Percentiles rank a stretch among this genome's conserved stretches.
phyloP scores from a whole-genome alignment of 2,888 invertebrate species.

The Heteromurus nitidus region DNA sequence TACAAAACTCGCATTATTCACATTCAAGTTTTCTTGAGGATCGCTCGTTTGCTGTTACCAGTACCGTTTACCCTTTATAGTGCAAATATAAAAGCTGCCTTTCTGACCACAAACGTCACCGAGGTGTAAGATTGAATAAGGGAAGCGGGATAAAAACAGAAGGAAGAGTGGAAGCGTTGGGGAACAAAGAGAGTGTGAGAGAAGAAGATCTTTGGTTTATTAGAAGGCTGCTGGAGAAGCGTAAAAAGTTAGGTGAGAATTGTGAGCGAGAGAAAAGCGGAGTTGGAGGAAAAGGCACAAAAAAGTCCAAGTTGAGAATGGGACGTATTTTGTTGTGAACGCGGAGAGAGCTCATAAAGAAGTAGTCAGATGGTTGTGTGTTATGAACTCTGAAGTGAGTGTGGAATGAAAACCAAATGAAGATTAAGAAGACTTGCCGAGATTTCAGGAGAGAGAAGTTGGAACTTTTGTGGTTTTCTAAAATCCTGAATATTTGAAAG shows the following conservation, averaged over 20 bases:
- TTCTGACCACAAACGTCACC: conserved; percentile 43
- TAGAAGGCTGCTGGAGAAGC: not conserved
- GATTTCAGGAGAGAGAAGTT: conserved; percentile 12
- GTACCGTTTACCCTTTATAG: conserved; percentile 2
- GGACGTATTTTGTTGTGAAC: not conserved
- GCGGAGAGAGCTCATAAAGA: not conserved
- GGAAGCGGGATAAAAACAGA: not conserved
- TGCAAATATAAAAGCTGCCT: conserved; percentile 32
- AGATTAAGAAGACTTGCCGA: conserved; percentile 6
- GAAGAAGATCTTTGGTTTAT: conserved; percentile 32
- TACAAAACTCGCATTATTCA: conserved; percentile 21
- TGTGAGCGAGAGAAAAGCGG: not conserved
- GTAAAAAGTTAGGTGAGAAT: not conserved
- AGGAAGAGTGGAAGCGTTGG: not conserved
- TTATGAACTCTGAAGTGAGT: conserved; percentile 5
- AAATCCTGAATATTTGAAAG: conserved; percentile 20
- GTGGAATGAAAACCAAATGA: conserved; percentile 19
- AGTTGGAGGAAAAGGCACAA: not conserved
- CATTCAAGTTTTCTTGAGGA: conserved; percentile 39
- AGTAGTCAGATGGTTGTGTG: not conserved
- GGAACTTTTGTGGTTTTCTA: conserved; percentile 36
- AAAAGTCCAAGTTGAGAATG: not conserved
- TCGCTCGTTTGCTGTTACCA: not conserved
- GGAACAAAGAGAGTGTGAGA: conserved; percentile 16
- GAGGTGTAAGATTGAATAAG: conserved; percentile 32